Evolutionary conservation across 2,797 vertebrate genomes (phyloP).

Genomic region (Lacerta agilis): DNA sequence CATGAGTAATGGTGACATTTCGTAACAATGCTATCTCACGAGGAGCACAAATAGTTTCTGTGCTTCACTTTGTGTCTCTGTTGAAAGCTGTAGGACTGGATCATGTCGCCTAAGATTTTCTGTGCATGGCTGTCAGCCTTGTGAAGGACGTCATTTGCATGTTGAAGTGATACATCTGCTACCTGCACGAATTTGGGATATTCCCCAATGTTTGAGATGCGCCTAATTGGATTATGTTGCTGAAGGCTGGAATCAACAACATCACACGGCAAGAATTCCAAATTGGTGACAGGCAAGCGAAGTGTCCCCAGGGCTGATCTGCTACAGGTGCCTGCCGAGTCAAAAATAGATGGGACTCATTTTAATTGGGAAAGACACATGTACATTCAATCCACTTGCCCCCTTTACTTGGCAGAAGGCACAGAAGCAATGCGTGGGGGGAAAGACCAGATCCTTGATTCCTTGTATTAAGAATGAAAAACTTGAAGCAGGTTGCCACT

Average conservation of each 20-base stretch:
- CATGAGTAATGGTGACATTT: conserved; percentile 18
- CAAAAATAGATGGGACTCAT: not conserved
- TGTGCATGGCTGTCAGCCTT: conserved; percentile 38
- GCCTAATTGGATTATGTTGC: conserved; percentile 49
- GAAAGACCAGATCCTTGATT: not conserved
- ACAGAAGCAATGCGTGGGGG: not conserved
- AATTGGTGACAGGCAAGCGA: conserved; percentile 19
- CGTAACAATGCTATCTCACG: not conserved
- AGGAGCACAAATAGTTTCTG: conserved; percentile 21
- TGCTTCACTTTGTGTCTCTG: conserved; percentile 27
- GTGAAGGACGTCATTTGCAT: conserved; percentile 36
- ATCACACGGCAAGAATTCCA: conserved; percentile 15
- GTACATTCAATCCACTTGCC: too few relatives aligned
- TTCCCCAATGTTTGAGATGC: conserved; percentile 40
- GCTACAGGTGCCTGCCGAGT: not conserved
- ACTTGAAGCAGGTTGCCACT: not conserved
- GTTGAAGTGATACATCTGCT: conserved; percentile 36
- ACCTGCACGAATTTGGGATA: conserved; percentile 39
- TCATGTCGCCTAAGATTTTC: conserved; percentile 43
- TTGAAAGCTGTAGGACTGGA: not conserved
- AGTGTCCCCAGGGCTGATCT: not conserved
- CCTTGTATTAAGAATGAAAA: not conserved
- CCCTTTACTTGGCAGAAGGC: not conserved
- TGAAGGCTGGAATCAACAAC: conserved; percentile 43
- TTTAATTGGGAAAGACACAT: not conserved